A percentile compares a stretch with the other conserved stretches of the same genome.
phyloP scores from a whole-genome alignment of 1,140 invertebrate genomes.

The Nomia melanderi region DNA sequence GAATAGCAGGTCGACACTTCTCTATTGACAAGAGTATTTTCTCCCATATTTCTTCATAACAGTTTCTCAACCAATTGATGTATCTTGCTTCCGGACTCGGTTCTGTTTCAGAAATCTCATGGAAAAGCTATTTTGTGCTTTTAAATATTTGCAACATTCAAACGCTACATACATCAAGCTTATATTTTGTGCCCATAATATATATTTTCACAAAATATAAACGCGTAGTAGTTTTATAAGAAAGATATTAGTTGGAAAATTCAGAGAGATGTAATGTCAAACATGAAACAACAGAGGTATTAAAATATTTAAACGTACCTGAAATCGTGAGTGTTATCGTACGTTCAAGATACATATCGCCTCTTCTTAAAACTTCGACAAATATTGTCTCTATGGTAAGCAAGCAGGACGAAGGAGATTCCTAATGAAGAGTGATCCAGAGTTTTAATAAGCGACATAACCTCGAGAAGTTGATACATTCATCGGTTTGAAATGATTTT shows the following conservation, averaged over 20 bases:
- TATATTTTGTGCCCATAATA: constrained; percentile 7
- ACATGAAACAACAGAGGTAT: neutral
- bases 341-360: constrained; percentile 82
- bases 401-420: constrained; percentile 79
- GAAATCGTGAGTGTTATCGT: constrained; percentile 71
- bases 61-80: constrained; percentile 82
- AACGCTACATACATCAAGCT: neutral
- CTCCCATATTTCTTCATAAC: constrained; percentile 83
- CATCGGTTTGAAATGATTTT: constrained; percentile 15
- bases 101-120: constrained; percentile 71
- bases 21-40: constrained; percentile 82
- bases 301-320: constrained; percentile 59
- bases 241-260: neutral
- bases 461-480: constrained; percentile 46
- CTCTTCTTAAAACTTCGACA: constrained; percentile 84
- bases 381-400: constrained; percentile 87
- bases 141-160: neutral
- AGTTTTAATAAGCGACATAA: constrained; percentile 55
- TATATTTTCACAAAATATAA: constrained; percentile 37
- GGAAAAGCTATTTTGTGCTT: constrained; percentile 14
- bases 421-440: constrained; percentile 72
- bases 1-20: constrained; percentile 79
- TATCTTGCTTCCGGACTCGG: constrained; percentile 83
- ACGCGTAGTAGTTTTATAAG: neutral
- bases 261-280: neutral